Evolutionary conservation across 2,113 vertebrate species (phyloP), one percentile per base, ranked within the genome.

Genomic region (Crotophaga sulcirostris): DNA sequence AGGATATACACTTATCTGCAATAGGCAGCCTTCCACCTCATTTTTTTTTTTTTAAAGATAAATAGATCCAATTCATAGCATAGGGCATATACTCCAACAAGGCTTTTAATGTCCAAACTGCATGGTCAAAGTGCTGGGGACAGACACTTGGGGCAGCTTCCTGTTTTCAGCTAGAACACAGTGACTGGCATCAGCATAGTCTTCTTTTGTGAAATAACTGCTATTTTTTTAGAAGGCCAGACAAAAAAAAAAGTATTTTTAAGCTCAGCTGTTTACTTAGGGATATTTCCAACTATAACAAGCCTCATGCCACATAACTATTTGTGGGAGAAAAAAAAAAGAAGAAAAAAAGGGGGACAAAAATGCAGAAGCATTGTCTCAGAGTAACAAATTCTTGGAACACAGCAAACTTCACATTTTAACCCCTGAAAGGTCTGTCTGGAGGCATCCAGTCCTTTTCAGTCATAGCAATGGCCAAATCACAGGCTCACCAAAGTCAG

Each of bases 181-280:
- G 84, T 73, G 94, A 94, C 31, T 96, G 95, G 63, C 91, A 97
- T 81, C 66, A 31, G 81, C 74, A 92, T 51, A 91, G 79, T 93
- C 93, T 96, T 89, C 80, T 96, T 96, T 94, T 96, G 69, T 96
- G 78, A 80, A 96, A 89, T 60, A 90, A 85, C 90, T 80, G 72
- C 84, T 86, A n/a, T 84, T 96, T 89, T 95, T 95, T 87, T 38
- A 11, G 66, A 92, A 94, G 62, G 60, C 89, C 58, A 97, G 93
- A 93, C 86, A 93, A 92, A 94, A 94, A 62, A 81, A 94, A 93
- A 72, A 60, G 54, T 93, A 97, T 97, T 98, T 97, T 98, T 97
- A 96, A 97, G 94, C 67, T 97, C 88, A 95, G 91, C 89, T 98
- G 93, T 98, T 98, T 97, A 90, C 90, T 97, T 97, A 97, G 96